phyloP scores from a whole-genome alignment of 2,888 invertebrate genomes.

The Agrilus cyanescens region DNA sequence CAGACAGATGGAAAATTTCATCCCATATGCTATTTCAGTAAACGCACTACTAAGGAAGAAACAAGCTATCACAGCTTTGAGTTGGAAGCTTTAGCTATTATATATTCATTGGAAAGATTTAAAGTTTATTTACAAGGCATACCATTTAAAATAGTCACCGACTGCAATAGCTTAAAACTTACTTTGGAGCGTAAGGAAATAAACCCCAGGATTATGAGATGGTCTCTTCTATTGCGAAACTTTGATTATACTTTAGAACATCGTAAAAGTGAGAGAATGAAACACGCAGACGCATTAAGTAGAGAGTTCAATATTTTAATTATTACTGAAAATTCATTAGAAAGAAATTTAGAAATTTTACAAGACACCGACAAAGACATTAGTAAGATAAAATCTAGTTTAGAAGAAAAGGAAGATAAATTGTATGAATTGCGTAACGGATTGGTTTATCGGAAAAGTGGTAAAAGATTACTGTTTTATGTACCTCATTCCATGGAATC shows the following conservation, averaged over 20 bases:
- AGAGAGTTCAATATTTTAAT: neutral
- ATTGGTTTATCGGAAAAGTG: constrained; percentile 1
- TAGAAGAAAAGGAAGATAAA: neutral
- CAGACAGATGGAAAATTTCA: no score
- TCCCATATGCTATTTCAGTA: no score
- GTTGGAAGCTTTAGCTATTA: neutral
- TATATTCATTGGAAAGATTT: constrained; percentile 2
- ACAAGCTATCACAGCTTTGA: no score
- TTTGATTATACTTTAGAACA: neutral
- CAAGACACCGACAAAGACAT: neutral
- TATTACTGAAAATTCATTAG: no score
- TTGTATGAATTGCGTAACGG: constrained; percentile 1
- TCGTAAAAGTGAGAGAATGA: neutral
- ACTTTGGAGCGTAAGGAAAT: constrained; percentile 2
- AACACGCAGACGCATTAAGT: constrained; percentile 1
- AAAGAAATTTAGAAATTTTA: neutral
- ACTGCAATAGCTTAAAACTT: no score
- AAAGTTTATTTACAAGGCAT: no score
- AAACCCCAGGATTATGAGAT: no score
- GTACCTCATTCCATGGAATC: no score
- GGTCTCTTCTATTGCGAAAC: neutral
- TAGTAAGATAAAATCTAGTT: neutral
- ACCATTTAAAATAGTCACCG: no score
- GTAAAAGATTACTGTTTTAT: neutral
- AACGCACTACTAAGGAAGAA: no score